A percentile compares a stretch with the other conserved stretches of the same genome.
These are phyloP conservation scores for Pantelozetes paolii DNA, from an alignment of 2,888 invertebrate genomes.

Conservation along the genomic window DNA sequence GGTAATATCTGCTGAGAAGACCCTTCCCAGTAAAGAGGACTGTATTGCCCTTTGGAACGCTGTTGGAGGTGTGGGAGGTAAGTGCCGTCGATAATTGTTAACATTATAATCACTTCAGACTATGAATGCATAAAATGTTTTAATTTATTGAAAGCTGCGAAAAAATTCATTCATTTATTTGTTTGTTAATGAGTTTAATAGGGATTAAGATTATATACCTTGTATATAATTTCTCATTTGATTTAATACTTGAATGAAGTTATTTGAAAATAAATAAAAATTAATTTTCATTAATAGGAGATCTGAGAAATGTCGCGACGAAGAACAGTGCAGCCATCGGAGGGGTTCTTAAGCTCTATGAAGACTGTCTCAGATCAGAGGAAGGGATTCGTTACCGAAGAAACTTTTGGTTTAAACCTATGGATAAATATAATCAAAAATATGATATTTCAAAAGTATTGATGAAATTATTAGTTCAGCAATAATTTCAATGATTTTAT, in stretches of 20 bases:
- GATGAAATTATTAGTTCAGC: too few relatives aligned
- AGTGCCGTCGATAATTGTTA: too few relatives aligned
- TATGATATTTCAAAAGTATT: not conserved
- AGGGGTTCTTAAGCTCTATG: conserved; percentile 34
- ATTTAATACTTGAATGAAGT: not conserved
- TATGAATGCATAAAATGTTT: not conserved
- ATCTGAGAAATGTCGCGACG: not conserved
- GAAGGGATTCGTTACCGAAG: conserved; percentile 40
- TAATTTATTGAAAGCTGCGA: too few relatives aligned
- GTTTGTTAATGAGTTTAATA: too few relatives aligned
- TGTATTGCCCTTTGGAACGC: conserved; percentile 33
- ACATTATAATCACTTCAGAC: not conserved
- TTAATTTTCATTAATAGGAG: not conserved
- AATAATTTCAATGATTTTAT: too few relatives aligned
- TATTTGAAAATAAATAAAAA: not conserved
- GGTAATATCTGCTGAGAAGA: not conserved
- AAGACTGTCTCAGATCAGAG: conserved; percentile 35
- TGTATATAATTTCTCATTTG: too few relatives aligned
- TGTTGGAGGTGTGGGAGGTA: conserved; percentile 25
- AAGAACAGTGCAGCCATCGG: not conserved
- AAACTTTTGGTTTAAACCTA: not conserved
- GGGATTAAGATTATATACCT: too few relatives aligned
- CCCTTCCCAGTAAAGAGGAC: conserved; percentile 24
- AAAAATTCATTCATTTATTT: too few relatives aligned
- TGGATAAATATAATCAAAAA: not conserved